Evolutionary conservation across 35 echinoderm and acorn worm species (phyloP).

Genomic region (Holothuria glaberrima): DNA sequence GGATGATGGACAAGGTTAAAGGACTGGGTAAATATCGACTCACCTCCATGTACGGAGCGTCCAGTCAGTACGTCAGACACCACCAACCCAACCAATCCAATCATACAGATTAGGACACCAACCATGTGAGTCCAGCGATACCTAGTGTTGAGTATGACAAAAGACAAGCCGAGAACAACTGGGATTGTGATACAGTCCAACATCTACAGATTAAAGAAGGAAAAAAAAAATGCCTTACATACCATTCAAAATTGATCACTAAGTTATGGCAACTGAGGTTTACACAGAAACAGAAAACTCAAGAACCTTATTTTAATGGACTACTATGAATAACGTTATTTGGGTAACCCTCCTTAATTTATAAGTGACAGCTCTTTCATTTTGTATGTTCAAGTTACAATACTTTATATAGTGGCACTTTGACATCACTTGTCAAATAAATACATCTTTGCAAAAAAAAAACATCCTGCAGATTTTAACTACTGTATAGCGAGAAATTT

Average conservation of each 20-base stretch:
- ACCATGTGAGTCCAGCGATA: conserved; percentile 70
- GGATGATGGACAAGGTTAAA: too few species aligned
- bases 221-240: background rate
- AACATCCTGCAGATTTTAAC: too few species aligned
- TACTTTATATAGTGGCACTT: too few species aligned
- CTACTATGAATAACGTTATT: too few species aligned
- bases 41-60: conserved; percentile 60
- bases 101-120: conserved; percentile 80
- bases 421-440: background rate
- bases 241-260: background rate
- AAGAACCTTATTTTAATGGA: too few species aligned
- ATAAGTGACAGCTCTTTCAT: too few species aligned
- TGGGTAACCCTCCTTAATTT: too few species aligned
- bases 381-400: too few species aligned
- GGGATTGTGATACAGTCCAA: conserved; percentile 97
- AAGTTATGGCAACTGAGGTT: too few species aligned
- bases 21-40: too few species aligned
- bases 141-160: conserved; percentile 69
- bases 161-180: conserved; percentile 79
- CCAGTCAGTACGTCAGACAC: conserved; percentile 72
- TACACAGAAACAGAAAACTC: too few species aligned
- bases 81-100: conserved; percentile 73
- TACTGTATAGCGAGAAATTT: too few species aligned
- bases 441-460: background rate
- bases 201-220: conserved; percentile 64